A percentile compares a stretch with the other conserved stretches of the same genome.
These are phyloP conservation scores for Ceratotherium simum DNA, from an alignment of 2,113 vertebrate species.

Conservation along the genomic window DNA sequence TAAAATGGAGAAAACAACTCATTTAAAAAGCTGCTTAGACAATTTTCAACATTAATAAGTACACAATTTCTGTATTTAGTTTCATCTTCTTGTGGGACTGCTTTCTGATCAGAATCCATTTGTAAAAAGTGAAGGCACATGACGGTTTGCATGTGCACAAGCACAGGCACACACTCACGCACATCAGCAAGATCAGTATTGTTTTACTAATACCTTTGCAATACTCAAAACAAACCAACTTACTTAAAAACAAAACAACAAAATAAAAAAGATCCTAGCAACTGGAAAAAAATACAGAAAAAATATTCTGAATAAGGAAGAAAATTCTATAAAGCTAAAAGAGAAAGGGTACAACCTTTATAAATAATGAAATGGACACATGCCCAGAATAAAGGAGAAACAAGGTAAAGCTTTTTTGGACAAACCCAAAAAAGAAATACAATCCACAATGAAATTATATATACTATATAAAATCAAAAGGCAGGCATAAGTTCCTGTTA, in stretches of 20 bases:
- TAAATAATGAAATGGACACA: constrained; percentile 18
- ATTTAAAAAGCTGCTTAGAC: constrained; percentile 56
- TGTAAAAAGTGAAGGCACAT: constrained; percentile 60
- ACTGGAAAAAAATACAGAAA: neutral
- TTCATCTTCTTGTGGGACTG: constrained; percentile 50
- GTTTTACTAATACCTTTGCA: constrained; percentile 13
- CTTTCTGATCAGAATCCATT: constrained; percentile 46
- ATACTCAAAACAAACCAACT: constrained; percentile 67
- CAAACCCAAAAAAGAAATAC: constrained; percentile 69
- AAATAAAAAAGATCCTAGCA: neutral
- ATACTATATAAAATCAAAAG: constrained; percentile 49
- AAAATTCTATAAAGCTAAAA: constrained; percentile 43
- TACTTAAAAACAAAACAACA: neutral
- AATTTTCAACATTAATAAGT: constrained; percentile 62
- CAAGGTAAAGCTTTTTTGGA: constrained; percentile 59
- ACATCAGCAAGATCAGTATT: neutral
- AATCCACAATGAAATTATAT: constrained; percentile 4
- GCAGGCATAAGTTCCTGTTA: constrained; percentile 57
- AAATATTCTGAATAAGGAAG: constrained; percentile 24
- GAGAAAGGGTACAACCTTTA: constrained; percentile 19
- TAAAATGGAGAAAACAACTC: neutral
- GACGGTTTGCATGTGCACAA: neutral
- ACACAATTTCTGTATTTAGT: constrained; percentile 69
- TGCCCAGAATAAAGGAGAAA: constrained; percentile 44
- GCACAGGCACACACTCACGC: neutral